Evolutionary conservation across 2,888 invertebrate genomes (phyloP).

Genomic region (Euzophera pinguis): DNA sequence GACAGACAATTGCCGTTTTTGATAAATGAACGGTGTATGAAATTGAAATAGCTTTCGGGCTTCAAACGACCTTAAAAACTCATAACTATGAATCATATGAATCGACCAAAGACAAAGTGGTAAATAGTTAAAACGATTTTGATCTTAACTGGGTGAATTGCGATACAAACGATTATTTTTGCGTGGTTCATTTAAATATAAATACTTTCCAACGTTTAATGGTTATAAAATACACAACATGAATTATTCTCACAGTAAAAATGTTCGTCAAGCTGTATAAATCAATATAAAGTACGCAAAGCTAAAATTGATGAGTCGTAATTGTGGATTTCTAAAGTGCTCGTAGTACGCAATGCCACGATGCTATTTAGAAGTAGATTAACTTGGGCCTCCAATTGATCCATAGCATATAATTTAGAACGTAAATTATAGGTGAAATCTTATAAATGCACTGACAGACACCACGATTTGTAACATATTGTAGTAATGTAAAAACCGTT

Average conservation of each 20-base stretch:
- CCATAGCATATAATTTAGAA: constrained; percentile 44
- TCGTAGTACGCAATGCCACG: constrained; percentile 5
- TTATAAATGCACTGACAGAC: constrained; percentile 41
- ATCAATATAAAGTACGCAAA: constrained; percentile 9
- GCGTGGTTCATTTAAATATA: background rate
- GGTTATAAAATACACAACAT: constrained; percentile 8
- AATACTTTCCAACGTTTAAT: constrained; percentile 10
- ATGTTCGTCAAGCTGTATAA: constrained; percentile 10
- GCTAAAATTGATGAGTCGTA: constrained; percentile 4
- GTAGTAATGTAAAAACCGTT: constrained; percentile 48
- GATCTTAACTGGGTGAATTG: background rate
- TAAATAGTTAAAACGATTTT: constrained; percentile 14
- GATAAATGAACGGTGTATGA: constrained; percentile 54
- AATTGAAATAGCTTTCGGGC: constrained; percentile 47
- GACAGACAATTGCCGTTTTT: constrained; percentile 37
- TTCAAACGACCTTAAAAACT: constrained; percentile 26
- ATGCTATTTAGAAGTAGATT: constrained; percentile 5
- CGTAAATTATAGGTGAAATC: constrained; percentile 58
- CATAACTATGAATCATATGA: constrained; percentile 24
- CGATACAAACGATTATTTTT: constrained; percentile 1
- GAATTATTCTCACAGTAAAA: constrained; percentile 11
- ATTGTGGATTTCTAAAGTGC: constrained; percentile 2
- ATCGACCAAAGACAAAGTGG: constrained; percentile 23
- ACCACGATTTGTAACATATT: constrained; percentile 51
- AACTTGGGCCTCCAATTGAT: constrained; percentile 32